These are phyloP conservation scores for Neodon shergylaensis DNA, from an alignment of 2,113 vertebrate species.

Conservation along the genomic window DNA sequence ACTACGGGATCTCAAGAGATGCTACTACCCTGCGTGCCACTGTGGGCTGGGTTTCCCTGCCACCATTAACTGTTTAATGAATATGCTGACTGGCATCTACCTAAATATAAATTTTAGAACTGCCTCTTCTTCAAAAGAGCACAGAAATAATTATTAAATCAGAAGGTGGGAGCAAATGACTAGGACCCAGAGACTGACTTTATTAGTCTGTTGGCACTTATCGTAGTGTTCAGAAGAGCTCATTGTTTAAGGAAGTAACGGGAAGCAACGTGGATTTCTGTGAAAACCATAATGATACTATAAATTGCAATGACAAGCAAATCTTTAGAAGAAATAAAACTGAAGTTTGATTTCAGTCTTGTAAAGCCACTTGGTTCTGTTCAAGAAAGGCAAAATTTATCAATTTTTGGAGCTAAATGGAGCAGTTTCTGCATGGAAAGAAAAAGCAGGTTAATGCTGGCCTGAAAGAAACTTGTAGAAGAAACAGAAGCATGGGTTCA, in stretches of 20 bases:
- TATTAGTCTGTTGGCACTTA: background rate
- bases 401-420: background rate
- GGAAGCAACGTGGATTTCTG: background rate
- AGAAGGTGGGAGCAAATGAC: background rate
- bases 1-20: background rate
- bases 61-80: background rate
- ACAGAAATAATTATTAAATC: slow-evolving; percentile 46
- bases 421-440: background rate
- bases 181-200: background rate
- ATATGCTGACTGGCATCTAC: slow-evolving; percentile 5
- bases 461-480: background rate
- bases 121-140: slow-evolving; percentile 39
- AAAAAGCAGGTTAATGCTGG: slow-evolving; percentile 14
- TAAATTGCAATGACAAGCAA: background rate
- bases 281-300: background rate
- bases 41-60: background rate
- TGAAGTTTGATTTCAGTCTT: background rate
- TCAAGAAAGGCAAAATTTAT: background rate
- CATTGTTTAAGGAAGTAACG: background rate
- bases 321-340: background rate
- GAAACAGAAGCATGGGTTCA: background rate
- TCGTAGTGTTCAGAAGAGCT: background rate
- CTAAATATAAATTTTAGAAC: background rate
- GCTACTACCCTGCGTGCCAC: background rate
- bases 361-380: background rate